Base-by-base conservation (phyloP, 2,888 invertebrate species). In the Euzophera pinguis region DNA sequence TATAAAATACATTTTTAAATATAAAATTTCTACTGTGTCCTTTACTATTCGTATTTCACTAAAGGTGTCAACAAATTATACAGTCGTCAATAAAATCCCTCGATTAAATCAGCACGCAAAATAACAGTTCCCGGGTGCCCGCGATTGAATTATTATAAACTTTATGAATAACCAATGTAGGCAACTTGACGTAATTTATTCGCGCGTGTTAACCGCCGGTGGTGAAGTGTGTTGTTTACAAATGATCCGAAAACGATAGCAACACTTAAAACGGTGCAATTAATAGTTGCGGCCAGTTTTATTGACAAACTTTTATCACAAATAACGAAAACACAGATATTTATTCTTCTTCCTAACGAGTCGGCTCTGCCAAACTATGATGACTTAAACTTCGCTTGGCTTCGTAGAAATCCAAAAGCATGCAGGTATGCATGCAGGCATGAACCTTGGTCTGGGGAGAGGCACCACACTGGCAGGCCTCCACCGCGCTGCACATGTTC, bases 281-380 rank as follows among this genome's bases (percentile, higher is more conserved):
- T 68, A 66, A 64, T 64, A 67, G 67, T 67, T 66, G 60, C 51
- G 62, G 59, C 55, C 60, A 62, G 64, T 69, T 58, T 60, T 53
- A 58, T 64, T 64, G 63, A 62, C 58, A 59, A 67, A 70, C 66
- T 71, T 69, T 62, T 13, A 16, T 9, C 8, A 39, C 13, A 39
- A 14, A 39, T 39, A 12, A 12, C 7, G 37, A 37, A 12, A n/a
- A 12, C 37, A 12, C 6, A 37, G 37, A 37, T n/a, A 8, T 10
- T 32, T 8, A 32, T 4, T 9, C n/a, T n/a, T n/a, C n/a, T n/a
- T n/a, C n/a, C n/a, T n/a, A n/a, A n/a, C n/a, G n/a, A n/a, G n/a
- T n/a, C n/a, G n/a, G n/a, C n/a, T n/a, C n/a, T n/a, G n/a, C n/a
- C n/a, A n/a, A n/a, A n/a, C n/a, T n/a, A n/a, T n/a, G n/a, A n/a